Evolutionary conservation across 2,797 vertebrate species (phyloP), one percentile per base, ranked within the genome.

Genomic region (Lagodon rhomboides): DNA sequence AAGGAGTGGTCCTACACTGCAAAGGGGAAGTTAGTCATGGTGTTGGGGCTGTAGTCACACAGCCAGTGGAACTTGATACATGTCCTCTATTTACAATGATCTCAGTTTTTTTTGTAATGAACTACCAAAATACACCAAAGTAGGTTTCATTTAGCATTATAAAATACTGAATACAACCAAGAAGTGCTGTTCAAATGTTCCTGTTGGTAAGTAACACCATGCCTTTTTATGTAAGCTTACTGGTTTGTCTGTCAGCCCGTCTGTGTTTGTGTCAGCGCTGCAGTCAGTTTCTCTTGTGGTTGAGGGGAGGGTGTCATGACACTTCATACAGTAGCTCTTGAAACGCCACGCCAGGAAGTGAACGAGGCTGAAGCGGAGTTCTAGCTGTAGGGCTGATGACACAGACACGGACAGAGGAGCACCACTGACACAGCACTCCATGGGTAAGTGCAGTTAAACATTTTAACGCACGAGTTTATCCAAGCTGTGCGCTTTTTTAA

Each of bases 271-370:
- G 30, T 74, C 69, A 85, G 60, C 3, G 4, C 63, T 58, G 75
- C 46, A 84, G 75, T 27, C 61, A 13, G 68, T 65, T 74, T 85
- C 66, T 90, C 54, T 80, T 83, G 86, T 87, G 84, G 87, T 84
- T 22, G 20, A 73, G 73, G 87, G 91, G 92, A 89, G 93, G 89
- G 81, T 84, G 90, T 87, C 86, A 79, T 78, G 80, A 89, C 82
- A 80, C 73, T 85, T 80, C 44, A 61, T 69, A 77, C 58, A 81
- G 85, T 82, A 69, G 83, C 81, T 87, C 75, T 82, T 82, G 73
- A 88, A 76, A 71, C 54, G 63, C 53, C 77, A 64, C 55, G 72
- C 75, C 88, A 94, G 94, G 94, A 95, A 95, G 93, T 87, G 85
- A 85, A 84, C 66, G 59, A 84, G 59, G 51, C 81, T 74, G 78